Evolutionary conservation across 2,888 invertebrate species (phyloP).

Genomic region (Andrena trimmerana): DNA sequence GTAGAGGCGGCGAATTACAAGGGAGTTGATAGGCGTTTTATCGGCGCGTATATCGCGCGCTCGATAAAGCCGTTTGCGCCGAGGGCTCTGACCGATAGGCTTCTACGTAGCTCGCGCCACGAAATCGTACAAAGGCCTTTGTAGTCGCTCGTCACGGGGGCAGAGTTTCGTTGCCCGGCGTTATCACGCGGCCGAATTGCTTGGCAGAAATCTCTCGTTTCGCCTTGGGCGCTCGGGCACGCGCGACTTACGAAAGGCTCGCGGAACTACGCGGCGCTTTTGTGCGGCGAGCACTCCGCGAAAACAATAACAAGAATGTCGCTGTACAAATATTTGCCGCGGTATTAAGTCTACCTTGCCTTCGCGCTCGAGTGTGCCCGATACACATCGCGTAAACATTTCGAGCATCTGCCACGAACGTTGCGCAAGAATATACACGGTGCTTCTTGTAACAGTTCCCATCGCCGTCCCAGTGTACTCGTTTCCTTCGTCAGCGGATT

Average conservation of each 20-base stretch:
- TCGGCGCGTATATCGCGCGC: slow-evolving; percentile 69
- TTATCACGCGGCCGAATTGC: slow-evolving; percentile 43
- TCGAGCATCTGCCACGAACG: too few relatives aligned
- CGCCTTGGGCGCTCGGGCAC: not conserved
- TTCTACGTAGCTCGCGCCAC: slow-evolving; percentile 60
- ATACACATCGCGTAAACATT: too few relatives aligned
- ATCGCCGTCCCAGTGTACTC: too few relatives aligned
- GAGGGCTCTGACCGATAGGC: slow-evolving; percentile 79
- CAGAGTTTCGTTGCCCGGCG: slow-evolving; percentile 27
- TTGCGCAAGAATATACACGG: too few relatives aligned
- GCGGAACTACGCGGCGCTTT: not conserved
- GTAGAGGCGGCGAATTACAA: slow-evolving; percentile 60
- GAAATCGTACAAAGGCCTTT: slow-evolving; percentile 62
- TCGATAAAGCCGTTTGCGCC: slow-evolving; percentile 70
- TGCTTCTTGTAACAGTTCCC: too few relatives aligned
- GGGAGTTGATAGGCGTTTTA: slow-evolving; percentile 69
- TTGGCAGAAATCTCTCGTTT: slow-evolving; percentile 20
- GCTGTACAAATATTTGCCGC: not conserved
- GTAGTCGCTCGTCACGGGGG: slow-evolving; percentile 41
- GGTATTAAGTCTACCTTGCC: not conserved
- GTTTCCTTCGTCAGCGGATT: too few relatives aligned
- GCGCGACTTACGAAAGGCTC: not conserved
- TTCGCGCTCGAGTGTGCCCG: too few relatives aligned
- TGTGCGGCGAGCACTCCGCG: not conserved
- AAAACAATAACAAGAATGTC: not conserved